phyloP scores from a whole-genome alignment of 2,888 invertebrate genomes.

The Tineola bisselliella region DNA sequence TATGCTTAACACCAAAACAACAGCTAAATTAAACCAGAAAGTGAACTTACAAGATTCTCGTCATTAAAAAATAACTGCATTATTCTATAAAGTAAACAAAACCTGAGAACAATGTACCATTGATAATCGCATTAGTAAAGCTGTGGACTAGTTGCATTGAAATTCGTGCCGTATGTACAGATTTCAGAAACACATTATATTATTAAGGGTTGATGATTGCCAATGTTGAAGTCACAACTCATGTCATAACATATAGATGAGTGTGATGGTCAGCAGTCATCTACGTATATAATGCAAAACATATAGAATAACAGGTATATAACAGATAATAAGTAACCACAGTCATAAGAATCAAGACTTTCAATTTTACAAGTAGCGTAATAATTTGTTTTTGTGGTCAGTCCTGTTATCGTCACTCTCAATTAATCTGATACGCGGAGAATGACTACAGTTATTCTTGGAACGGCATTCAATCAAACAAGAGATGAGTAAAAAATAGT shows the following conservation, averaged over 20 bases:
- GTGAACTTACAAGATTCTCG: no score
- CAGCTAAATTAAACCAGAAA: not conserved
- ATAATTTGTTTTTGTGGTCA: conserved; percentile 15
- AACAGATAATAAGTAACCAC: no score
- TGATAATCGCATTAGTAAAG: no score
- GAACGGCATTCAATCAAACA: conserved; percentile 17
- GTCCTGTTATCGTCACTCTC: conserved; percentile 1
- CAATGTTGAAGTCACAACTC: conserved; percentile 28
- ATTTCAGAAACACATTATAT: not conserved
- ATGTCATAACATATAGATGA: conserved; percentile 42
- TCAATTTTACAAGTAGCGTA: not conserved
- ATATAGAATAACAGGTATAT: no score
- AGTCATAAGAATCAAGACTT: not conserved
- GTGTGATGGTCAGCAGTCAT: no score
- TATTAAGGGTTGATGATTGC: not conserved
- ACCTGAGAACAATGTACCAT: no score
- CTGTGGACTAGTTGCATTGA: no score
- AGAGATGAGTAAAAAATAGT: conserved; percentile 22
- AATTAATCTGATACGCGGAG: not conserved
- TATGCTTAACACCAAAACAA: not conserved
- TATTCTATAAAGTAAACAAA: no score
- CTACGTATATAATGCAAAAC: no score
- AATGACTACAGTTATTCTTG: conserved; percentile 17
- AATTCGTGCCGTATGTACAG: no score
- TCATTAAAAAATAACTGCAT: no score